Evolutionary conservation across 1,140 invertebrate genomes (phyloP).

Genomic region (Sinonovacula constricta): DNA sequence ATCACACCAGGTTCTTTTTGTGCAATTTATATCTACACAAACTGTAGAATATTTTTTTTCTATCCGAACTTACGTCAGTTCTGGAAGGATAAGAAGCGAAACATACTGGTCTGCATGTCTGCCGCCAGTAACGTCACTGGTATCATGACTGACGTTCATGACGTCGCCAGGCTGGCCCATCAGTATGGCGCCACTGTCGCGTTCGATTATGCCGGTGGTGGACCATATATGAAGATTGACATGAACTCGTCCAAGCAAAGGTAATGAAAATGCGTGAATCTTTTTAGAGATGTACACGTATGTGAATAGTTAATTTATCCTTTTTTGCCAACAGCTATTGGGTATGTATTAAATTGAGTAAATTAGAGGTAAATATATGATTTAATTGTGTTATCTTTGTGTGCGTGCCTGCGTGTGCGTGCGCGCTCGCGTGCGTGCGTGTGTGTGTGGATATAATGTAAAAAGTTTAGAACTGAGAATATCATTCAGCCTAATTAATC

Average conservation of each 20-base stretch:
- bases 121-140: constrained; percentile 93
- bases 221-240: constrained; percentile 66
- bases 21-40: neutral
- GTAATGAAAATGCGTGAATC: too few relatives aligned
- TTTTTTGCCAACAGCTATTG: too few relatives aligned
- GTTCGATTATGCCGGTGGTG: constrained; percentile 91
- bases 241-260: constrained; percentile 39
- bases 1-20: neutral
- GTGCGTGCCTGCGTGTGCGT: too few relatives aligned
- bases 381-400: too few relatives aligned
- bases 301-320: too few relatives aligned
- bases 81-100: constrained; percentile 64
- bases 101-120: constrained; percentile 90
- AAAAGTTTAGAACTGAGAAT: too few relatives aligned
- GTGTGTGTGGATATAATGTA: too few relatives aligned
- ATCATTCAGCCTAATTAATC: too few relatives aligned
- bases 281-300: too few relatives aligned
- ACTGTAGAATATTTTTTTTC: neutral
- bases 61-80: constrained; percentile 30
- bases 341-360: too few relatives aligned
- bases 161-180: constrained; percentile 89
- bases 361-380: too few relatives aligned
- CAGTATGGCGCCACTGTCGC: constrained; percentile 89
- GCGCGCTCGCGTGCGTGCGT: too few relatives aligned
- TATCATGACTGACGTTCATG: constrained; percentile 88